A percentile compares a stretch with the other conserved stretches of the same genome.
Evolutionary conservation across 1,140 invertebrate genomes (phyloP).

Genomic region (Pseudomyrmex sp.): DNA sequence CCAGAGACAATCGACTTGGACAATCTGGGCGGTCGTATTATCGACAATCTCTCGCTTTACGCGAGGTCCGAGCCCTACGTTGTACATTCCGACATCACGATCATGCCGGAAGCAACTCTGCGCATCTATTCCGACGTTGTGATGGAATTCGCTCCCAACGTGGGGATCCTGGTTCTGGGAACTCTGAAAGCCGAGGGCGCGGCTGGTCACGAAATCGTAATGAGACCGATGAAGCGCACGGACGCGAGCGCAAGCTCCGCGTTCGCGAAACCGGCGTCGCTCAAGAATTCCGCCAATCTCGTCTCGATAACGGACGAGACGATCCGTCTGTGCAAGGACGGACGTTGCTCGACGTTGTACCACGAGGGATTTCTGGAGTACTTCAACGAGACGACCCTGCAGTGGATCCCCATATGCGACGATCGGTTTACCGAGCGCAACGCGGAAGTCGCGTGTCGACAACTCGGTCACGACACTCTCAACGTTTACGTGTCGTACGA

Average conservation of each 20-base stretch:
- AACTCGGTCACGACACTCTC: conserved; percentile 95
- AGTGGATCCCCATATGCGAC: conserved; percentile 99
- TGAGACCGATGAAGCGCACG: conserved; percentile 88
- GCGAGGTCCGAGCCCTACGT: conserved; percentile 91
- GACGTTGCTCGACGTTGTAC: conserved; percentile 88
- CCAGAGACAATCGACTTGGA: conserved; percentile 87
- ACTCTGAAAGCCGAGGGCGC: conserved; percentile 94
- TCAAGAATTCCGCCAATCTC: conserved; percentile 56
- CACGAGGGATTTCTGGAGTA: conserved; percentile 95
- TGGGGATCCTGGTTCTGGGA: conserved; percentile 98
- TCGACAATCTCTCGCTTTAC: conserved; percentile 90
- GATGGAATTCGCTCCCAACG: conserved; percentile 97
- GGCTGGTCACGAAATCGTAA: conserved; percentile 92
- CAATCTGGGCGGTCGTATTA: conserved; percentile 94
- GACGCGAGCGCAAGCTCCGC: conserved; percentile 10
- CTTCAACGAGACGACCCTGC: conserved; percentile 96
- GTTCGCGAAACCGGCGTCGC: conserved; percentile 53
- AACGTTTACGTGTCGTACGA: conserved; percentile 95
- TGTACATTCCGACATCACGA: conserved; percentile 96
- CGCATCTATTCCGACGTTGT: conserved; percentile 95
- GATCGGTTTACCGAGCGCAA: conserved; percentile 96
- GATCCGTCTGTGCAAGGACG: conserved; percentile 91
- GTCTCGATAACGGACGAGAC: conserved; percentile 81
- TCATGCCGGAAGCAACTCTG: conserved; percentile 96
- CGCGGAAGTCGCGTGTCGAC: conserved; percentile 97